Percentiles rank a stretch among this genome's conserved stretches.
Conservation (phyloP, 1,140 invertebrate genomes). For the Watersipora subatra region DNA sequence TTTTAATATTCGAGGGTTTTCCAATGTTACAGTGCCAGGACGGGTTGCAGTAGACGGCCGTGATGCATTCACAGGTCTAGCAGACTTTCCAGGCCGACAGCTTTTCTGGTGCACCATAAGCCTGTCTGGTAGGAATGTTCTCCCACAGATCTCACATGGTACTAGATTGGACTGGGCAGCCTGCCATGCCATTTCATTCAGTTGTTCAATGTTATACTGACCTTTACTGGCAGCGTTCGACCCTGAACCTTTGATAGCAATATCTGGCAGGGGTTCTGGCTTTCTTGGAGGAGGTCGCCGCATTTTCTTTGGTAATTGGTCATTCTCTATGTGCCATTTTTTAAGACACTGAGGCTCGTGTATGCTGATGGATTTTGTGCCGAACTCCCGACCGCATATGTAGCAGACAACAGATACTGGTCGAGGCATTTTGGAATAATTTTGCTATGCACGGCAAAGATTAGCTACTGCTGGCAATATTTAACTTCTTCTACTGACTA, state of each 20-base stretch:
- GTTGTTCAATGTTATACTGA: neutral
- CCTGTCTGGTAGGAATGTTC: conserved; percentile 56
- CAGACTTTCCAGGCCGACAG: conserved; percentile 20
- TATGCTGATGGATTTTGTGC: conserved; percentile 55
- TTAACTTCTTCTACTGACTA: no score
- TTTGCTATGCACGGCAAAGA: no score
- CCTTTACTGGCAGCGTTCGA: neutral
- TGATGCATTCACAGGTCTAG: neutral
- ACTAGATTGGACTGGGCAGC: conserved; percentile 40
- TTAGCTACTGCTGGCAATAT: no score
- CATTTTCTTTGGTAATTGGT: conserved; percentile 47
- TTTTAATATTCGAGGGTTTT: neutral
- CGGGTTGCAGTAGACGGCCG: neutral
- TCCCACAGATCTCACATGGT: conserved; percentile 52
- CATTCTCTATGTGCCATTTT: conserved; percentile 58
- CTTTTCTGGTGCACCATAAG: conserved; percentile 28
- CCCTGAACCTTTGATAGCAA: neutral
- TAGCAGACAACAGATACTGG: conserved; percentile 53
- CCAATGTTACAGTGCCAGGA: neutral
- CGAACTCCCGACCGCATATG: conserved; percentile 56
- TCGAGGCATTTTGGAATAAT: conserved; percentile 15
- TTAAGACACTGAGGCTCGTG: conserved; percentile 65
- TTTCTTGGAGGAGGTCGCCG: conserved; percentile 49
- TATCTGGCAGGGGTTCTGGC: conserved; percentile 45
- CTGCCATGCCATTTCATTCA: conserved; percentile 11